Conservation (phyloP, 2,797 vertebrate genomes). For the Spinibarbus caldwelli region DNA sequence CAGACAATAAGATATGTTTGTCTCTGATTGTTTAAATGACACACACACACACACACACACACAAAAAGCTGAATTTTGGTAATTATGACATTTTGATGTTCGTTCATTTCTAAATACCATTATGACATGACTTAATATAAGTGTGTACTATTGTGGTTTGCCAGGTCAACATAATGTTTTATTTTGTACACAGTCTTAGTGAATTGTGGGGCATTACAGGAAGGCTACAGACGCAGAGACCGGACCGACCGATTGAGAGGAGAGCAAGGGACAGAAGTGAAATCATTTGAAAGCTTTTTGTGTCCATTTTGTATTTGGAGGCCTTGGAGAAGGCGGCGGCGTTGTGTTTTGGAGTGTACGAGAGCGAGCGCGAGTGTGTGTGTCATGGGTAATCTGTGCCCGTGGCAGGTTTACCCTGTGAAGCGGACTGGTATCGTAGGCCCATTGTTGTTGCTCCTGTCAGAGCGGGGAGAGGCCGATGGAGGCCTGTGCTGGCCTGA, state of each 20-base stretch:
- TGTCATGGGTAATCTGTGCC: slow-evolving; percentile 77
- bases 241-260: not conserved
- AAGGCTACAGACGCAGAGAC: not conserved
- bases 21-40: not conserved
- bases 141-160: not conserved
- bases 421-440: slow-evolving; percentile 69
- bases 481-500: slow-evolving; percentile 78
- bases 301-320: slow-evolving; percentile 38
- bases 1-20: not conserved
- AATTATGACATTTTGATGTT: not conserved
- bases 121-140: not conserved
- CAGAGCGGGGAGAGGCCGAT: slow-evolving; percentile 62
- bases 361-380: slow-evolving; percentile 52
- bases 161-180: not conserved
- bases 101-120: not conserved
- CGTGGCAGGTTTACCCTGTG: slow-evolving; percentile 82
- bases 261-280: not conserved
- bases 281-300: slow-evolving; percentile 17
- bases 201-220: not conserved
- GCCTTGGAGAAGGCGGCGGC: too few relatives aligned
- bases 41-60: too few relatives aligned
- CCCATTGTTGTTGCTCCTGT: slow-evolving; percentile 71
- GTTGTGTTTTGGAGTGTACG: slow-evolving; percentile 49
- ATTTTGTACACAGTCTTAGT: not conserved
- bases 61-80: too few relatives aligned